Conservation (phyloP, 2,888 invertebrate genomes). For the Odontocerum albicorne region DNA sequence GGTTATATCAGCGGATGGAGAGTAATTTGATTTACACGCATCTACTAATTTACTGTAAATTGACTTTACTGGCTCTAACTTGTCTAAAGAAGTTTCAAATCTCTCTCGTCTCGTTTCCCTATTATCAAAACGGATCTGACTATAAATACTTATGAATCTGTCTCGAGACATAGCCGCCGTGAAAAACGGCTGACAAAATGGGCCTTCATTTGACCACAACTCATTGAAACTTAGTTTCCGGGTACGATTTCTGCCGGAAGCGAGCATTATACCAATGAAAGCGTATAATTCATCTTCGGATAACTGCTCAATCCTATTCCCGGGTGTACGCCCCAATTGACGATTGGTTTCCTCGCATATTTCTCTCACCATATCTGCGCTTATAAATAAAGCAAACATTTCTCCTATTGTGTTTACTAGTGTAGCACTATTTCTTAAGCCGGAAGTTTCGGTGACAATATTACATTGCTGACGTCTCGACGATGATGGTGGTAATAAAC, state of each 20-base stretch:
- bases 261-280: constrained; percentile 22
- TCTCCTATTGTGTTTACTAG: constrained; percentile 4
- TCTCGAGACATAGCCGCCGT: constrained; percentile 21
- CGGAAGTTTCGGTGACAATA: constrained; percentile 17
- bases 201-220: constrained; percentile 22
- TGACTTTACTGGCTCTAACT: constrained; percentile 15
- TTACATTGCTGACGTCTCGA: constrained; percentile 19
- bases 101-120: constrained; percentile 17
- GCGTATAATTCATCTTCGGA: constrained; percentile 20
- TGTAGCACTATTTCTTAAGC: constrained; percentile 9
- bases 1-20: constrained; percentile 1
- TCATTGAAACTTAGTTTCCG: constrained; percentile 22
- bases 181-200: constrained; percentile 28
- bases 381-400: constrained; percentile 27
- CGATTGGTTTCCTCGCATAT: constrained; percentile 22
- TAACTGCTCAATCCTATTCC: constrained; percentile 7
- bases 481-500: constrained; percentile 12
- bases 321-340: constrained; percentile 1
- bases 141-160: constrained; percentile 21
- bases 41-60: constrained; percentile 20
- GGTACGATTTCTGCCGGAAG: constrained; percentile 17
- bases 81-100: constrained; percentile 19
- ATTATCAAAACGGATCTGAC: constrained; percentile 20
- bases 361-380: constrained; percentile 11
- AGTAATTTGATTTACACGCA: constrained; percentile 19